Evolutionary conservation across 2,797 vertebrate genomes (phyloP), one percentile per base, ranked within the genome.

Genomic region (Acipenser ruthenus): DNA sequence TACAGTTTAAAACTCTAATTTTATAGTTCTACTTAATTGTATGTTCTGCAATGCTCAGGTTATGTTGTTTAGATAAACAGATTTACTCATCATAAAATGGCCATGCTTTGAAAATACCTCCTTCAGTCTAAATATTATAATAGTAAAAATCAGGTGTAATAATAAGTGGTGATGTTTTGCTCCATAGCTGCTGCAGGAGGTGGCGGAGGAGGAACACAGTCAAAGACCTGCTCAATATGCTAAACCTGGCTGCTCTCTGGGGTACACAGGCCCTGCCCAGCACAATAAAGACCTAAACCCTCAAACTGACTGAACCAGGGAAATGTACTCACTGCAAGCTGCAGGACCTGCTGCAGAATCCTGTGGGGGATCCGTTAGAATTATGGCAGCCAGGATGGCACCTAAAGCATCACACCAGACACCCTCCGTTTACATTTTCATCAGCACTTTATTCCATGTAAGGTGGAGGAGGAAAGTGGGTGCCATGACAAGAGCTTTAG

Each of bases 201-300:
- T 37, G 47, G 77, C 9, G 11, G 74, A n/a, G 77, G 75, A 64
- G 72, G 66, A 2, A 67, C 75, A 10, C 82, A 83, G 50, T 89
- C 90, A 68, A 90, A 90, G 82, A 89, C 87, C 58, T 92, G 90
- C 75, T 80, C 78, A 0, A 23, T 92, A 50, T 85, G 86, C 74
- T 92, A 81, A 78, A 68, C 50, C 18, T 23, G 62, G 53, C 49
- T 65, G 59, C 65, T 12, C 4, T 4, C 55, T 58, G 49, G 59
- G 23, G 67, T 67, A 49, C 60, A 50, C 49, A 65, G 18, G 74
- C 15, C 12, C 64, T 65, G 65, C 61, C 56, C 65, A 72, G 69
- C 6, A 69, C 49, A 61, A 69, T 66, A 77, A 62, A 68, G 71
- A 66, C 62, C 68, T 60, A 49, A 63, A 59, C 49, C 63, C 63